Conservation (phyloP, 2,797 vertebrate genomes). For the Malacoraja senta region DNA sequence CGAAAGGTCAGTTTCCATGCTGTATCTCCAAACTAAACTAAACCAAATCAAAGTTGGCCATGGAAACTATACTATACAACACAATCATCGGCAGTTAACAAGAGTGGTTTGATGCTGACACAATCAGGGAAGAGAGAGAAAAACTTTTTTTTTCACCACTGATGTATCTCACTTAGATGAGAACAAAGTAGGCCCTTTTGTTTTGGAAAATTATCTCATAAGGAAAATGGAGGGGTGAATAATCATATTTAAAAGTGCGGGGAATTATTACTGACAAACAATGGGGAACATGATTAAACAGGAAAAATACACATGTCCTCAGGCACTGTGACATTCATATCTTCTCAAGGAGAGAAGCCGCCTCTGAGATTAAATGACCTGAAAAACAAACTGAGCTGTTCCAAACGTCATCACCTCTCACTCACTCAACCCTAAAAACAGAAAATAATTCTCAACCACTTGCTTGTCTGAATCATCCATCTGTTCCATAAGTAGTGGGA, state of each 20-base stretch:
- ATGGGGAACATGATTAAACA: conserved; percentile 26
- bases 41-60: neutral
- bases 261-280: neutral
- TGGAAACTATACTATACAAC: neutral
- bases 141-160: neutral
- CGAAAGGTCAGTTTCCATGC: too few species aligned
- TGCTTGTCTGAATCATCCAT: conserved; percentile 28
- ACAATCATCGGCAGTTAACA: neutral
- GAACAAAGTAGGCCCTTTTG: neutral
- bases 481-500: neutral
- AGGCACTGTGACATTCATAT: conserved; percentile 18
- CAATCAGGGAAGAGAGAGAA: neutral
- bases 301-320: conserved; percentile 9
- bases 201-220: neutral
- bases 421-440: conserved; percentile 30
- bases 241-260: neutral
- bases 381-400: conserved; percentile 27
- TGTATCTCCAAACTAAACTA: too few species aligned
- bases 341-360: conserved; percentile 34
- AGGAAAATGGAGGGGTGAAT: neutral
- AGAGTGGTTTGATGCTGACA: neutral
- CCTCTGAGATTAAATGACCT: conserved; percentile 25
- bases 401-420: conserved; percentile 2
- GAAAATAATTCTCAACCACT: conserved; percentile 1
- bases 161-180: neutral